phyloP scores from a whole-genome alignment of 2,888 invertebrate genomes.

The Eulithis prunata region DNA sequence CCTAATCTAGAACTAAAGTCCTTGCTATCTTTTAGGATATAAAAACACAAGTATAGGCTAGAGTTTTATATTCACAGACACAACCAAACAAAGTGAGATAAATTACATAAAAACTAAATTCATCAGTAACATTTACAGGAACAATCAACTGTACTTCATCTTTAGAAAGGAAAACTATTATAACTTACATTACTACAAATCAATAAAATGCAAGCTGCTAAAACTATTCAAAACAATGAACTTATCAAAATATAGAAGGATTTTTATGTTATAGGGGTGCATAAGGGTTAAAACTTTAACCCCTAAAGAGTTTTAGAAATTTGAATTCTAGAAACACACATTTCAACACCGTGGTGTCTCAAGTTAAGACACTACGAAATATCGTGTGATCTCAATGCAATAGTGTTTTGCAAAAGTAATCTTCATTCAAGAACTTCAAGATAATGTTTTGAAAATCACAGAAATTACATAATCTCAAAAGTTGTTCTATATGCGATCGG shows the following conservation, averaged over 20 bases:
- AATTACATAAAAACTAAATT: slow-evolving; percentile 19
- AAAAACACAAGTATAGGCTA: slow-evolving; percentile 16
- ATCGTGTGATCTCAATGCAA: no score
- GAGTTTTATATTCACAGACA: slow-evolving; percentile 16
- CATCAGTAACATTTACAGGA: slow-evolving; percentile 12
- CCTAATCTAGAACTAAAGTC: no score
- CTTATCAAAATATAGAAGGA: slow-evolving; percentile 1
- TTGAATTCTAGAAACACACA: no score
- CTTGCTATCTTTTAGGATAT: neutral
- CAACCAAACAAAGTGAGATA: slow-evolving; percentile 25
- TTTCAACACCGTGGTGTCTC: no score
- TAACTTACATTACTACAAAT: slow-evolving; percentile 20
- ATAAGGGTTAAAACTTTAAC: no score
- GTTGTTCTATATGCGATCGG: no score
- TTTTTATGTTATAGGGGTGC: no score
- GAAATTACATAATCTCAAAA: no score
- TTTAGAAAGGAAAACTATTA: slow-evolving; percentile 2
- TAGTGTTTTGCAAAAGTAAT: no score
- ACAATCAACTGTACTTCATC: slow-evolving; percentile 12
- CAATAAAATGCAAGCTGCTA: slow-evolving; percentile 22
- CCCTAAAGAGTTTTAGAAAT: neutral
- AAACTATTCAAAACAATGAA: slow-evolving; percentile 20
- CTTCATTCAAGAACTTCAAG: no score
- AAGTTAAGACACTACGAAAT: no score
- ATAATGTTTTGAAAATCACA: no score